Percentiles rank a stretch among this genome's conserved stretches.
phyloP scores from a whole-genome alignment of 1,140 invertebrate genomes.

The Zelostemma sp. region DNA sequence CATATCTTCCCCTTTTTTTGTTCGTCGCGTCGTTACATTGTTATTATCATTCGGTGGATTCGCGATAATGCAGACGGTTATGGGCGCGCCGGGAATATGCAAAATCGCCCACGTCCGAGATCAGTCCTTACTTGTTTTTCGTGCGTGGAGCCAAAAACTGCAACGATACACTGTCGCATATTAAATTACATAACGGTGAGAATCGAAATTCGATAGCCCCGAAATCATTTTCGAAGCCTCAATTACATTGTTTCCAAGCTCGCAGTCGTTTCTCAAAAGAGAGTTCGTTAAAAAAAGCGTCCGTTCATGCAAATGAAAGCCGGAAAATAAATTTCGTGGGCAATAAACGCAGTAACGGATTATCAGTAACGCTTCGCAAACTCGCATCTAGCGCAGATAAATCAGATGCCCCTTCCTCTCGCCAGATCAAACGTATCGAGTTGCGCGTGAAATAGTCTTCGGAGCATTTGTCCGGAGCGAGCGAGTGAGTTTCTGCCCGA shows the following conservation, averaged over 20 bases:
- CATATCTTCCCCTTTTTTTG: not conserved
- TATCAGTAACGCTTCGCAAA: not conserved
- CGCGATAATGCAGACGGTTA: constrained; percentile 40
- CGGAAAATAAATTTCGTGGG: too few relatives aligned
- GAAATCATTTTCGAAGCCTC: not conserved
- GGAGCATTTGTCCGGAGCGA: not conserved
- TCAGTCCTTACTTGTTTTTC: constrained; percentile 14
- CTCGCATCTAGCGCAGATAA: not conserved
- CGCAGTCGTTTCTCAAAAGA: not conserved
- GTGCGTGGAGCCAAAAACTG: constrained; percentile 1
- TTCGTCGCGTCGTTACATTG: constrained; percentile 25
- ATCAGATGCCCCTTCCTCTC: not conserved
- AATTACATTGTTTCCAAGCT: not conserved
- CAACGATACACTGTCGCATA: not conserved
- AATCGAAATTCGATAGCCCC: not conserved
- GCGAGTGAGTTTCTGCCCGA: constrained; percentile 2
- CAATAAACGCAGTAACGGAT: not conserved
- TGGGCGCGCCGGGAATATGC: constrained; percentile 40
- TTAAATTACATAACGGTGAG: not conserved
- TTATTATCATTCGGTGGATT: constrained; percentile 34
- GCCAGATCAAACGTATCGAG: constrained; percentile 4
- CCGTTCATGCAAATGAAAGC: too few relatives aligned
- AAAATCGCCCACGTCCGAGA: constrained; percentile 37
- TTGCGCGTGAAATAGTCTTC: constrained; percentile 2
- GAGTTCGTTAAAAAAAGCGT: too few relatives aligned